Percentiles rank a stretch among this genome's conserved stretches.
Conservation (phyloP, 1,140 invertebrate species). For the Drosophila neocordata region DNA sequence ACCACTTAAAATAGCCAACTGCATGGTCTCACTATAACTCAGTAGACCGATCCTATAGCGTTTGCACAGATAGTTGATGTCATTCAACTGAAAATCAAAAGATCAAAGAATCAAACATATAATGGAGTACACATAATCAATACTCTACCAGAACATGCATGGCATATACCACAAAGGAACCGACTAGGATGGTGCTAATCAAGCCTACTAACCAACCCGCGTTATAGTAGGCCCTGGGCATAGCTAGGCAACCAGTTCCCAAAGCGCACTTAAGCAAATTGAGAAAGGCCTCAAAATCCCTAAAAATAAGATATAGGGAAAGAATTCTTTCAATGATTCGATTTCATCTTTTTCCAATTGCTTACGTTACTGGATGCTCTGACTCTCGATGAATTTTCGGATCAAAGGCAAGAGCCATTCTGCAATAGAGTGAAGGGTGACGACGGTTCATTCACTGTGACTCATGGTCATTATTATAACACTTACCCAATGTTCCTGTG, state of each 20-base stretch:
- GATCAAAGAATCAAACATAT: not conserved
- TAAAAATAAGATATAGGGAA: too few species aligned
- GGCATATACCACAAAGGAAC: slow-evolving; percentile 41
- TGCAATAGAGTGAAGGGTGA: not conserved
- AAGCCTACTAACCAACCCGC: slow-evolving; percentile 54
- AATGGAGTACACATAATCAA: not conserved
- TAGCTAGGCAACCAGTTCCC: slow-evolving; percentile 62
- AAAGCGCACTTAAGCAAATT: slow-evolving; percentile 54
- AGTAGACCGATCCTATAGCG: slow-evolving; percentile 16
- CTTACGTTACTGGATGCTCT: slow-evolving; percentile 41
- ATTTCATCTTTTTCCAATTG: too few species aligned
- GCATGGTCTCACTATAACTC: slow-evolving; percentile 51
- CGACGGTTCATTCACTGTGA: too few species aligned
- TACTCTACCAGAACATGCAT: slow-evolving; percentile 56
- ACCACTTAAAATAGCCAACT: slow-evolving; percentile 41
- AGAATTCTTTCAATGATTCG: too few species aligned
- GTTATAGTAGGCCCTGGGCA: slow-evolving; percentile 45
- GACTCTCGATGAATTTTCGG: not conserved
- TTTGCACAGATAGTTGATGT: slow-evolving; percentile 19
- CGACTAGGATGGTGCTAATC: slow-evolving; percentile 35
- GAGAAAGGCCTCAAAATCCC: slow-evolving; percentile 52
- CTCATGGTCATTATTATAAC: too few species aligned
- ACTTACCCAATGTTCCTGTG: slow-evolving; percentile 42
- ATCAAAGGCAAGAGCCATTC: slow-evolving; percentile 22
- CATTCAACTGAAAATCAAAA: slow-evolving; percentile 19